Evolutionary conservation across 2,888 invertebrate species (phyloP).

Genomic region (Heliothis peltigera): DNA sequence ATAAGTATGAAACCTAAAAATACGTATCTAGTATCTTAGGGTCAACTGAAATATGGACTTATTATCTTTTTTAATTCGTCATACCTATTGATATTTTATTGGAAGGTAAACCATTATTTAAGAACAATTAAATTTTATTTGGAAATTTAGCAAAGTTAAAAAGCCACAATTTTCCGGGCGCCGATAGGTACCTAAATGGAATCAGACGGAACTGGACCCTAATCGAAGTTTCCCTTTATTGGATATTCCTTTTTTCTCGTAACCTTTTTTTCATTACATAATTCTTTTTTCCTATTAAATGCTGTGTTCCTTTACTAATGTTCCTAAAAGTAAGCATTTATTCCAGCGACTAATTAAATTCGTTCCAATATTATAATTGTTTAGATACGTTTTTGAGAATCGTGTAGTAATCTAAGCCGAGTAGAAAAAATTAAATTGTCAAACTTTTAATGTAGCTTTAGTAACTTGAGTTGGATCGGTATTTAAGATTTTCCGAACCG

Average conservation of each 20-base stretch:
- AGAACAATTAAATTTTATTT: not conserved
- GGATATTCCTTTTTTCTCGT: not conserved
- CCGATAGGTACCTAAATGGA: not conserved
- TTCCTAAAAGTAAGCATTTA: not conserved
- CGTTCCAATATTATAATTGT: not conserved
- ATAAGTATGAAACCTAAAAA: no score
- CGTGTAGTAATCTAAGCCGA: not conserved
- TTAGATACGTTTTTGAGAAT: not conserved
- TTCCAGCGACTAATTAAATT: not conserved
- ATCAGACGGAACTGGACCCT: slow-evolving; percentile 4
- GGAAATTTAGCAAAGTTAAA: not conserved
- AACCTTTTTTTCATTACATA: not conserved
- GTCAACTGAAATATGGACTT: no score
- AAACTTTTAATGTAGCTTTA: slow-evolving; percentile 47
- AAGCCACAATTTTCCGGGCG: not conserved
- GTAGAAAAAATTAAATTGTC: slow-evolving; percentile 33
- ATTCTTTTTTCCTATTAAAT: not conserved
- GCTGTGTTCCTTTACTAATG: slow-evolving; percentile 1
- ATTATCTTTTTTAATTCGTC: no score
- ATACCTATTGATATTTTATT: not conserved
- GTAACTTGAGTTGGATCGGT: slow-evolving; percentile 41
- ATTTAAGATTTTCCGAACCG: slow-evolving; percentile 49
- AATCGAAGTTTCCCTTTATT: slow-evolving; percentile 2
- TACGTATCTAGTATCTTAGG: no score
- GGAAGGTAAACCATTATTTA: not conserved